phyloP scores from a whole-genome alignment of 1,140 invertebrate genomes.

The Muscidifurax raptorellus region DNA sequence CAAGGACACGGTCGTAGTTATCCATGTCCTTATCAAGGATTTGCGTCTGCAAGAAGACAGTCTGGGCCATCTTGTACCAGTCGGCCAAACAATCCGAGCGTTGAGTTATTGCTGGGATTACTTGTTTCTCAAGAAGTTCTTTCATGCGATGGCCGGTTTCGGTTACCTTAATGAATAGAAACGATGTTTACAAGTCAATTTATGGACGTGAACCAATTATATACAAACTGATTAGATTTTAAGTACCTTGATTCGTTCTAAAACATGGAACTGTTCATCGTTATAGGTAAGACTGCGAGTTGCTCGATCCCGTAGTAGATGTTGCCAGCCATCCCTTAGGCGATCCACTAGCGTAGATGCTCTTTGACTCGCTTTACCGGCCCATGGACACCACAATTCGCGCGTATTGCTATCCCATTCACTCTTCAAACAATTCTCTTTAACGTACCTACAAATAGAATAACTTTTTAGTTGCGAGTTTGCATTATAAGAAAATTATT shows the following conservation, averaged over 20 bases:
- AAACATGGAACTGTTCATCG: slow-evolving; percentile 94
- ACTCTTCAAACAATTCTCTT: slow-evolving; percentile 78
- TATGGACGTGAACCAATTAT: background rate
- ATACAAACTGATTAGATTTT: slow-evolving; percentile 11
- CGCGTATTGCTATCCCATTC: slow-evolving; percentile 86
- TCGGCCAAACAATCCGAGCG: slow-evolving; percentile 85
- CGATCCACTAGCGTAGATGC: slow-evolving; percentile 86
- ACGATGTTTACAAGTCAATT: slow-evolving; percentile 25
- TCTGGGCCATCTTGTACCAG: slow-evolving; percentile 91
- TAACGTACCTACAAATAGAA: slow-evolving; percentile 68
- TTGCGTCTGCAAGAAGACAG: slow-evolving; percentile 84
- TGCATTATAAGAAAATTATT: slow-evolving; percentile 17
- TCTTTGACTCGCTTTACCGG: slow-evolving; percentile 81
- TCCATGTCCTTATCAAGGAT: slow-evolving; percentile 85
- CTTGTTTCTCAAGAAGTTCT: slow-evolving; percentile 80
- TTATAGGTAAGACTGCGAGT: slow-evolving; percentile 90
- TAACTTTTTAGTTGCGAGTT: slow-evolving; percentile 1
- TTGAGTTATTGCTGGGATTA: slow-evolving; percentile 80
- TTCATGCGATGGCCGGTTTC: slow-evolving; percentile 84
- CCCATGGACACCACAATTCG: slow-evolving; percentile 81
- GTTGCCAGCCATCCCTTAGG: slow-evolving; percentile 93
- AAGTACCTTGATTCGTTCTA: slow-evolving; percentile 85
- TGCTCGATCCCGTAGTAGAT: slow-evolving; percentile 89
- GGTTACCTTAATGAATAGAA: slow-evolving; percentile 65
- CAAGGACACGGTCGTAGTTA: slow-evolving; percentile 73